phyloP scores from a whole-genome alignment of 2,113 vertebrate species.

The Corythornis cristatus region DNA sequence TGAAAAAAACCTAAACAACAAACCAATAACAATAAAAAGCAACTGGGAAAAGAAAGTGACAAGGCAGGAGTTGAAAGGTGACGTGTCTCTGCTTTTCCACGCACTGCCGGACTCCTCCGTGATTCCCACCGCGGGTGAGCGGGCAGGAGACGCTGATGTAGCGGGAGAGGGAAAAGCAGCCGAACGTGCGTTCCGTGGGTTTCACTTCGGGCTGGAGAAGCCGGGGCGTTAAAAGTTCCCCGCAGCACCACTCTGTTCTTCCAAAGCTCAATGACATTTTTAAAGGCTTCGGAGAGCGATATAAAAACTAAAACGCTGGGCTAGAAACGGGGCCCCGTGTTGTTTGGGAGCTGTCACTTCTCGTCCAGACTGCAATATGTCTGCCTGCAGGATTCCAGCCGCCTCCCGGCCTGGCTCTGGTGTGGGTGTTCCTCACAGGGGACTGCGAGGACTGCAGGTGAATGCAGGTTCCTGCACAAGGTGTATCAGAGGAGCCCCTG shows the following conservation, averaged over 20 bases:
- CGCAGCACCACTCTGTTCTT: too few relatives aligned
- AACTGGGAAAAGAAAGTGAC: too few relatives aligned
- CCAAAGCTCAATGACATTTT: fast-evolving
- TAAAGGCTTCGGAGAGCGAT: background rate
- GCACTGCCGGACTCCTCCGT: background rate
- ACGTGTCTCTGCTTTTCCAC: too few relatives aligned
- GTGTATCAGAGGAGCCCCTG: fast-evolving
- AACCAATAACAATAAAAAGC: too few relatives aligned
- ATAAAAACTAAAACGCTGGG: background rate
- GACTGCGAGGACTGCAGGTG: background rate
- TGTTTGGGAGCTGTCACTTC: constrained; percentile 1
- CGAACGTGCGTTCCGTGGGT: background rate
- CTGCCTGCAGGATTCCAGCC: background rate
- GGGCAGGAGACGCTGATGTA: background rate
- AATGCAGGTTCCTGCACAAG: background rate
- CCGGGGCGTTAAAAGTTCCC: background rate
- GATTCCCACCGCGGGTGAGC: background rate
- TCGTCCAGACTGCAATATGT: background rate
- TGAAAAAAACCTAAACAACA: too few relatives aligned
- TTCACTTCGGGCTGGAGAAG: background rate
- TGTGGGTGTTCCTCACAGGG: background rate
- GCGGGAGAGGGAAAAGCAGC: background rate
- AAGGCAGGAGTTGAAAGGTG: too few relatives aligned
- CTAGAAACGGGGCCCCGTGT: background rate
- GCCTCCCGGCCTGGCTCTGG: background rate